Base-by-base conservation (phyloP, 2,797 vertebrate species). In the Sternotherus odoratus region DNA sequence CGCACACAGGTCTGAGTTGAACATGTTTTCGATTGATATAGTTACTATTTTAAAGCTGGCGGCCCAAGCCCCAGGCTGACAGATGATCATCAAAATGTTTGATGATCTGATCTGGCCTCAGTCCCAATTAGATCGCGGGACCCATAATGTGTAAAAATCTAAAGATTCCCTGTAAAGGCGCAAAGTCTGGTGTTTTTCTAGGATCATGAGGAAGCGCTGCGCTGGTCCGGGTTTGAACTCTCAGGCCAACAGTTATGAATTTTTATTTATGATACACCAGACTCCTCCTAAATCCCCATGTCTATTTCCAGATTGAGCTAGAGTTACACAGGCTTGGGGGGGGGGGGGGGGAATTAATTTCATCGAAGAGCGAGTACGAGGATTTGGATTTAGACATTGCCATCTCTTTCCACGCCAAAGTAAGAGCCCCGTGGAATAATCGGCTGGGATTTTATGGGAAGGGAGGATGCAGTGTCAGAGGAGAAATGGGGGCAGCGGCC, bases 331-430 rank as follows among this genome's bases (percentile, higher is more conserved):
- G 49, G 12, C 19, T n/a, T 12, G n/a, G 63, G 3, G 23, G n/a
- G 4, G 1, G 9, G 63, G 2, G 23, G n/a, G 5, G 1, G 9
- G 30, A 12, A 8, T 15, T 1, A 3, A 74, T 85, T 77, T 56
- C 54, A 1, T 16, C 0, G 0, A 15, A 28, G 15, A 53, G 16
- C 1, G 0, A 57, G 3, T 0, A 1, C 0, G 13, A n/a, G 28
- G 51, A 16, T 82, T 88, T 30, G 1, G 2, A 53, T 26, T 74
- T 12, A 46, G 89, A 13, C 50, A 43, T 8, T 33, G 5, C 54
- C 0, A 0, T 0, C 1, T 2, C 4, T 4, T 49, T 74, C 77
- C 36, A 48, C 78, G 23, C 2, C 24, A 3, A 8, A 21, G 3
- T 48, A 48, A 63, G 66, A 56, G 17, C n/a, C 79, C 53, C 1